A percentile compares a stretch with the other conserved stretches of the same genome.
Evolutionary conservation across 2,797 vertebrate species (phyloP).

Genomic region (Cyprinella venusta): DNA sequence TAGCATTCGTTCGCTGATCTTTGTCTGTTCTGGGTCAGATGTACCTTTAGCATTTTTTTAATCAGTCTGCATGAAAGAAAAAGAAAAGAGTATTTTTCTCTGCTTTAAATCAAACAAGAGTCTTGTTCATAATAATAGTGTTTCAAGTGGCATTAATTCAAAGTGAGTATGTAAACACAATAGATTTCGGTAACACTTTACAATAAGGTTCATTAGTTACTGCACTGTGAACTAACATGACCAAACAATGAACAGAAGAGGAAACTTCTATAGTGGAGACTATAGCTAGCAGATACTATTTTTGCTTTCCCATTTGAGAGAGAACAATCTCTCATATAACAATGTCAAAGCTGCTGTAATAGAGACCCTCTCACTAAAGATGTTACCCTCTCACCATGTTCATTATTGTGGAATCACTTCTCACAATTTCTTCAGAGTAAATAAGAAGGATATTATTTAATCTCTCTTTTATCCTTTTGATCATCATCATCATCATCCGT

Average conservation of each 20-base stretch:
- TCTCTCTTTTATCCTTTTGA: neutral
- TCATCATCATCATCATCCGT: neutral
- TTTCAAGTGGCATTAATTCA: neutral
- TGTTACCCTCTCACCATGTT: neutral
- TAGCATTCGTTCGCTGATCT: slow-evolving; percentile 26
- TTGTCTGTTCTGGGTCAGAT: slow-evolving; percentile 44
- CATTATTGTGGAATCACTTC: neutral
- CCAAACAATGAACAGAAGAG: no score
- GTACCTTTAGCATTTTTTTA: neutral
- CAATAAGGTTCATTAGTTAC: no score
- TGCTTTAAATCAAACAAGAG: neutral
- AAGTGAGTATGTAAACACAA: neutral
- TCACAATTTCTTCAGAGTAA: neutral
- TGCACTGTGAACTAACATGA: no score
- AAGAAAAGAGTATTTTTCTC: neutral
- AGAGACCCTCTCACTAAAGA: neutral
- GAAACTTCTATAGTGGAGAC: neutral
- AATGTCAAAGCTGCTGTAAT: neutral
- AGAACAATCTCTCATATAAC: neutral
- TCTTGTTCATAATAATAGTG: neutral
- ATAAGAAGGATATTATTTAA: neutral
- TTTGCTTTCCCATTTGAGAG: neutral
- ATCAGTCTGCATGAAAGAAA: neutral
- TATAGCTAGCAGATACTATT: neutral
- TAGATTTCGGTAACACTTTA: neutral